A percentile compares a stretch with the other conserved stretches of the same genome.
Evolutionary conservation across 2,113 vertebrate species (phyloP).

Genomic region (Pygathrix nemaeus): DNA sequence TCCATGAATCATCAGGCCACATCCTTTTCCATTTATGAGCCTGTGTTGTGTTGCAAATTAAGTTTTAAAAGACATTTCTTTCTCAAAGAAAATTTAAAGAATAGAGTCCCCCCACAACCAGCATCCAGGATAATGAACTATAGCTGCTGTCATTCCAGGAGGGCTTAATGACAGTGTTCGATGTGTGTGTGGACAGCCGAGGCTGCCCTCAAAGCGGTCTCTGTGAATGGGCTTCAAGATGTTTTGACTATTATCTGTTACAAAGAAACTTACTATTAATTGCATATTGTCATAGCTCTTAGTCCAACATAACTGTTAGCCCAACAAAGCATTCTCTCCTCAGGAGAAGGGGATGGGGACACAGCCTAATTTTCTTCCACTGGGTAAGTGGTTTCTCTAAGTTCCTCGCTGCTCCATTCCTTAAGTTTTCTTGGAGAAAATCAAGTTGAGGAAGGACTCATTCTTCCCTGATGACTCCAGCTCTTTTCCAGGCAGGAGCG

Average conservation of each 20-base stretch:
- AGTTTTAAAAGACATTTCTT: constrained; percentile 71
- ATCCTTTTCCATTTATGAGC: constrained; percentile 63
- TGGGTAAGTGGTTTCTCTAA: neutral
- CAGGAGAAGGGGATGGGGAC: constrained; percentile 26
- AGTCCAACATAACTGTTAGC: constrained; percentile 68
- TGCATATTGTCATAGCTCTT: constrained; percentile 79
- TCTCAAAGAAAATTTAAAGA: constrained; percentile 67
- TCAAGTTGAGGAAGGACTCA: neutral
- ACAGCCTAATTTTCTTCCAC: neutral
- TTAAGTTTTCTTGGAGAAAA: constrained; percentile 38
- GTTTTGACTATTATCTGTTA: constrained; percentile 85
- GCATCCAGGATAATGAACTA: constrained; percentile 79
- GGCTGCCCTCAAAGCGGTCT: constrained; percentile 77
- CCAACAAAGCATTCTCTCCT: constrained; percentile 69
- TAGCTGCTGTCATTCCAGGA: constrained; percentile 81
- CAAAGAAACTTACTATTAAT: constrained; percentile 81
- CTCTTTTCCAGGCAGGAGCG: neutral
- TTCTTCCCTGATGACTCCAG: neutral
- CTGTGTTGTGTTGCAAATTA: constrained; percentile 75
- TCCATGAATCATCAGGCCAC: constrained; percentile 55
- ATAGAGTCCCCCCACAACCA: constrained; percentile 5
- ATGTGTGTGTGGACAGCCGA: constrained; percentile 75
- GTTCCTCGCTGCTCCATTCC: neutral
- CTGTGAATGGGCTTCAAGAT: constrained; percentile 85
- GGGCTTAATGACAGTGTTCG: constrained; percentile 82